Conservation (phyloP, 2,888 invertebrate genomes). For the Phymatocera aterrima region DNA sequence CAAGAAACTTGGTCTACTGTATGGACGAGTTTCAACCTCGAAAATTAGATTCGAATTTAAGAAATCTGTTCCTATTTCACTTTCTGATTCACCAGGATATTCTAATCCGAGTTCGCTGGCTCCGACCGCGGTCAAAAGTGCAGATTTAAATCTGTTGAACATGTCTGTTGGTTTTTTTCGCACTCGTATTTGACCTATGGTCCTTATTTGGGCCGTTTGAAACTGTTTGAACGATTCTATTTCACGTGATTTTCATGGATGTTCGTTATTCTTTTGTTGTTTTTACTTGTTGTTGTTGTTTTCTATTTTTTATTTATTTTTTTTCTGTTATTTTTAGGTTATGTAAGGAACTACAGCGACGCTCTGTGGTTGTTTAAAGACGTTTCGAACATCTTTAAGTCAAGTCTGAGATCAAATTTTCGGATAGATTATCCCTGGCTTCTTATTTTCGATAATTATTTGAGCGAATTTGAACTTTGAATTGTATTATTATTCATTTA, state of each 20-base stretch:
- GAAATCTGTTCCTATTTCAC: conserved; percentile 62
- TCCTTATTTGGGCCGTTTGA: neutral
- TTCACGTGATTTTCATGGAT: too few relatives aligned
- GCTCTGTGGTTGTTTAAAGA: neutral
- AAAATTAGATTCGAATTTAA: conserved; percentile 62
- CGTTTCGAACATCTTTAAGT: neutral
- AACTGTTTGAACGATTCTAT: neutral
- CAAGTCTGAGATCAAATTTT: neutral
- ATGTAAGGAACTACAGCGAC: too few relatives aligned
- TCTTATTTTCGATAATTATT: neutral
- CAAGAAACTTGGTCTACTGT: conserved; percentile 71
- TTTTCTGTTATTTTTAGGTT: neutral
- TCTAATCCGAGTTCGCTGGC: conserved; percentile 72
- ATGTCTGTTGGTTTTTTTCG: conserved; percentile 67
- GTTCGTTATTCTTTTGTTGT: too few relatives aligned
- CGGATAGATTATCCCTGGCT: neutral
- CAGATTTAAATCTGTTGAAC: conserved; percentile 81
- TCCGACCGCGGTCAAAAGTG: conserved; percentile 80
- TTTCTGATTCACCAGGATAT: conserved; percentile 66
- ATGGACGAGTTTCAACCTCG: conserved; percentile 69
- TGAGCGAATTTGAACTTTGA: neutral
- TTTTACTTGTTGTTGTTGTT: too few relatives aligned
- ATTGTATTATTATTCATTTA: neutral
- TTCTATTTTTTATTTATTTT: too few relatives aligned
- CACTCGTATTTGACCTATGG: neutral